Evolutionary conservation across 2,888 invertebrate species (phyloP).

Genomic region (Amblyjoppa proteus): DNA sequence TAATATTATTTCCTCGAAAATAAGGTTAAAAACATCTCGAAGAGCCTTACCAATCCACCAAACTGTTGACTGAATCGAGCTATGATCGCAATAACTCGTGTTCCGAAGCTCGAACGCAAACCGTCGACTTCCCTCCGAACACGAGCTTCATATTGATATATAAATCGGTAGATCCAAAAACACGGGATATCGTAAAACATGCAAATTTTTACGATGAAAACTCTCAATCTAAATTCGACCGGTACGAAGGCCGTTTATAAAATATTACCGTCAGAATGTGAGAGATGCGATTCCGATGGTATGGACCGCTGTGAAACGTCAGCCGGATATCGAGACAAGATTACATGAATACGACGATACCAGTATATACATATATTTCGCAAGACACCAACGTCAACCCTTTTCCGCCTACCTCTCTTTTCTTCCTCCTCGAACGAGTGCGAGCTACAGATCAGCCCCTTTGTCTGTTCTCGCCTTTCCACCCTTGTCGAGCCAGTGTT

Average conservation of each 20-base stretch:
- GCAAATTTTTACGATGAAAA: not conserved
- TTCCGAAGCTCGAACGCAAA: not conserved
- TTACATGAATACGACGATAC: constrained; percentile 58
- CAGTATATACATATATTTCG: not conserved
- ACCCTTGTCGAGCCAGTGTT: not conserved
- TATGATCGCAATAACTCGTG: not conserved
- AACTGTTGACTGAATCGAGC: not conserved
- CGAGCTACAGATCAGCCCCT: not conserved
- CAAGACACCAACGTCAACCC: not conserved
- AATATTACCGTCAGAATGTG: not conserved
- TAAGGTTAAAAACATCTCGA: not conserved
- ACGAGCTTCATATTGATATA: not conserved
- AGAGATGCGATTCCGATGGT: not conserved
- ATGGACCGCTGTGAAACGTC: constrained; percentile 61
- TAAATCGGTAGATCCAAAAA: not conserved
- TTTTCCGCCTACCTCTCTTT: not conserved
- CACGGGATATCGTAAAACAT: not conserved
- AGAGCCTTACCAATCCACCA: not conserved
- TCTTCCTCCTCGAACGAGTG: not conserved
- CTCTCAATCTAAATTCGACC: not conserved
- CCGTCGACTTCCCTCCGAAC: not conserved
- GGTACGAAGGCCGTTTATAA: not conserved
- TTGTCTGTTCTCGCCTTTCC: constrained; percentile 3
- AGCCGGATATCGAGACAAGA: constrained; percentile 67
- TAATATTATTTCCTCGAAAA: no score